A percentile compares a stretch with the other conserved stretches of the same genome.
These are phyloP conservation scores for Camelus bactrianus DNA, from an alignment of 2,113 vertebrate species.

Conservation along the genomic window DNA sequence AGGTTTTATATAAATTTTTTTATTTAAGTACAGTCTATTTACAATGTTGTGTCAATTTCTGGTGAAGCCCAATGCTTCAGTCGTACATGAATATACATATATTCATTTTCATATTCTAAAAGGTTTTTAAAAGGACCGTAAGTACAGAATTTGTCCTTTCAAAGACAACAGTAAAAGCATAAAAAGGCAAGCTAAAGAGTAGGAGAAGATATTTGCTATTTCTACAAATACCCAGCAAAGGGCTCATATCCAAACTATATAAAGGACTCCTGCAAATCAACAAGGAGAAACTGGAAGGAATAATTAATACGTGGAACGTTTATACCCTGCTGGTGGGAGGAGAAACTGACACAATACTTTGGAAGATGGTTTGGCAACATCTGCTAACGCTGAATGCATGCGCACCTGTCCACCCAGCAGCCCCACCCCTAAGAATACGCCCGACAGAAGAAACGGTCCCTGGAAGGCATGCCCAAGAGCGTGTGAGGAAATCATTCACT, in stretches of 20 bases:
- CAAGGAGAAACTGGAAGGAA: not conserved
- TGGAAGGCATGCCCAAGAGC: not conserved
- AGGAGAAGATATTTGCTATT: not conserved
- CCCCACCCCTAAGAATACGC: not conserved
- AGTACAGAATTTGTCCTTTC: not conserved
- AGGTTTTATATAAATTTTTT: not conserved
- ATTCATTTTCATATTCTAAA: no score
- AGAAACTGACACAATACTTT: not conserved
- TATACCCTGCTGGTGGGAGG: no score
- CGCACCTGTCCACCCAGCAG: not conserved
- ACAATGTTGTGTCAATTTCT: no score
- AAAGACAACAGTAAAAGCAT: not conserved
- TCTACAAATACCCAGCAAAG: not conserved
- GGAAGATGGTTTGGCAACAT: not conserved
- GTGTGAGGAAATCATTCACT: not conserved
- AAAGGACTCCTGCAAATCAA: no score
- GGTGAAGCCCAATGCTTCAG: no score
- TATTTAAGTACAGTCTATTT: no score
- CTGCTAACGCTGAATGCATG: accelerated
- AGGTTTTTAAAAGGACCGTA: not conserved
- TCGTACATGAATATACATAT: no score
- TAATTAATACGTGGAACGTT: not conserved
- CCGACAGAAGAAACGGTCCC: not conserved
- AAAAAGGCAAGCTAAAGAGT: not conserved
- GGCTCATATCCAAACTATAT: no score